Percentiles rank a stretch among this genome's conserved stretches.
Evolutionary conservation across 1,140 invertebrate genomes (phyloP).

Genomic region (Trichonephila clavipes): DNA sequence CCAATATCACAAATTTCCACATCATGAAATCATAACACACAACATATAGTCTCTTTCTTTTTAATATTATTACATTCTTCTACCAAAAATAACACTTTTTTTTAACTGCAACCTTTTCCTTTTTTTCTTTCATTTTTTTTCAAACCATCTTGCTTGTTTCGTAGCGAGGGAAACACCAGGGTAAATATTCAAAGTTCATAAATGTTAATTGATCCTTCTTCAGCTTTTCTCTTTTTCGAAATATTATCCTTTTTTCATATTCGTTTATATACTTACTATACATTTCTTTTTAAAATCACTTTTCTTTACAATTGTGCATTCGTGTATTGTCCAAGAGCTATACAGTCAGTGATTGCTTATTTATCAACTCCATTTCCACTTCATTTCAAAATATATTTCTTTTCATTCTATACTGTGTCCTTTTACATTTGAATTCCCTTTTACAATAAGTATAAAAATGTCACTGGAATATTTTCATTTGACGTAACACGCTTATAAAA

Average conservation of each 20-base stretch:
- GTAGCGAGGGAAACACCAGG: background rate
- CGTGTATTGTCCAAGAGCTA: background rate
- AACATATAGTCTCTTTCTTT: background rate
- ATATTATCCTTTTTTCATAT: background rate
- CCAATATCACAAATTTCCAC: conserved; percentile 37
- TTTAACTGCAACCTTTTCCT: background rate
- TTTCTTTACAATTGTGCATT: conserved; percentile 18
- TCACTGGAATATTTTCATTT: background rate
- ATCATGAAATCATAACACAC: conserved; percentile 17
- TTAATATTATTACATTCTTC: conserved; percentile 17
- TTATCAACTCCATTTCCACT: background rate
- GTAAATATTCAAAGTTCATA: background rate
- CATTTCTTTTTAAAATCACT: background rate
- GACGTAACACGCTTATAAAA: conserved; percentile 13
- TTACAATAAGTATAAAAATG: conserved; percentile 29
- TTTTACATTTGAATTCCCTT: background rate
- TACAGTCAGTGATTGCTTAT: background rate
- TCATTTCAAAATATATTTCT: conserved; percentile 1
- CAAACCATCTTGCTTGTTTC: background rate
- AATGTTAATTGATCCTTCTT: background rate
- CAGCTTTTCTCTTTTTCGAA: background rate
- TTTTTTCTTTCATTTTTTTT: background rate
- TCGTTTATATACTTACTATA: conserved; percentile 15
- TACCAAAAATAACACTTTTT: conserved; percentile 53
- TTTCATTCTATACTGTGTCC: background rate